Percentiles rank a stretch among this genome's conserved stretches.
Evolutionary conservation across 1,140 invertebrate species (phyloP).

Genomic region (Antheraea mylitta): DNA sequence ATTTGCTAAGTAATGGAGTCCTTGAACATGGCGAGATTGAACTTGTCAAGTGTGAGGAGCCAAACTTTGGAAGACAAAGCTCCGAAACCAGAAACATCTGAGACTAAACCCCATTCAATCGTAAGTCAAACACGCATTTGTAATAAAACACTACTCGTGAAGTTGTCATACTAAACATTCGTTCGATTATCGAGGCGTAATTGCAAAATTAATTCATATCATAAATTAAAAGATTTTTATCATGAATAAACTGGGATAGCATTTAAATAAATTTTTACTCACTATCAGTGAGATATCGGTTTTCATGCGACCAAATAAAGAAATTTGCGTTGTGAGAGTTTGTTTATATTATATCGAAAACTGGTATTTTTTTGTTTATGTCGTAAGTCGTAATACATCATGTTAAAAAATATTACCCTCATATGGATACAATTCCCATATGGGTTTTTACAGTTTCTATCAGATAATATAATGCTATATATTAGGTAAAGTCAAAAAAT

Average conservation of each 20-base stretch:
- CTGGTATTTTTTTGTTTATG: too few species aligned
- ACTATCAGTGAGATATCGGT: background rate
- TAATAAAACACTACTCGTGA: conserved; percentile 1
- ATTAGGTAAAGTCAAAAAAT: too few species aligned
- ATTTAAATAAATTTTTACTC: background rate
- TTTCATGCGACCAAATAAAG: conserved; percentile 13
- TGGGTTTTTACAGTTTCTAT: too few species aligned
- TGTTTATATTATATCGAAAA: too few species aligned
- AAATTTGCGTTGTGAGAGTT: background rate
- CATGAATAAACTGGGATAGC: conserved; percentile 6
- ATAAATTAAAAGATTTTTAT: conserved; percentile 4
- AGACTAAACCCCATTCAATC: conserved; percentile 48
- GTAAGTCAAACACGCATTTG: conserved; percentile 40
- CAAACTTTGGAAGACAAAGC: conserved; percentile 42
- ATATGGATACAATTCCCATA: too few species aligned
- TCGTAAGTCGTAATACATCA: too few species aligned
- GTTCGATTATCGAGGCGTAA: background rate
- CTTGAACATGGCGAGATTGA: conserved; percentile 66
- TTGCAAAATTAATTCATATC: background rate
- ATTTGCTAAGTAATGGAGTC: conserved; percentile 55
- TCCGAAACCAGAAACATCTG: conserved; percentile 42
- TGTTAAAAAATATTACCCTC: too few species aligned
- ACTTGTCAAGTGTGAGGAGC: conserved; percentile 60
- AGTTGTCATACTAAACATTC: background rate
- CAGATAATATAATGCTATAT: too few species aligned